Evolutionary conservation across 2,797 vertebrate genomes (phyloP).

Genomic region (Liparis tanakae): DNA sequence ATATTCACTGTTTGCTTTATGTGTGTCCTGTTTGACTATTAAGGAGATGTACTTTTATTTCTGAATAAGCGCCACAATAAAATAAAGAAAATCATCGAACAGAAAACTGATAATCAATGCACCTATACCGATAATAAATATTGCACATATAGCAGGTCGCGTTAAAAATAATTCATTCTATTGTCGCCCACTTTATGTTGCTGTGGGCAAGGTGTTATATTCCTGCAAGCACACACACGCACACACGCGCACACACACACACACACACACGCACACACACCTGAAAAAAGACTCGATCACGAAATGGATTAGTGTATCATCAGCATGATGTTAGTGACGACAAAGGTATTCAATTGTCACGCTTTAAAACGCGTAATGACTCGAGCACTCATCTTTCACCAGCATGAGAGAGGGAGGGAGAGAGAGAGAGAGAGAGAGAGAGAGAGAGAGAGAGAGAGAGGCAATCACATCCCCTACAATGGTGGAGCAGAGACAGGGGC

Average conservation of each 20-base stretch:
- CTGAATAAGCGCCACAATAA: not conserved
- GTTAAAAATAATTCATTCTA: conserved; percentile 20
- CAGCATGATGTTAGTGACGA: conserved; percentile 68
- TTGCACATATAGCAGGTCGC: not conserved
- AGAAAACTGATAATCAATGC: not conserved
- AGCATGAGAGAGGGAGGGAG: conserved; percentile 35
- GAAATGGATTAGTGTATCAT: conserved; percentile 67
- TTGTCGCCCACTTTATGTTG: conserved; percentile 11
- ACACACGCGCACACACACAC: no score
- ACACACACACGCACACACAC: not conserved
- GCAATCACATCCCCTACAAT: conserved; percentile 62
- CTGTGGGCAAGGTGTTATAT: conserved; percentile 43
- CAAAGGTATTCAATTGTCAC: conserved; percentile 67
- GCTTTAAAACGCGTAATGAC: conserved; percentile 64
- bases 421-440: conserved; percentile 47
- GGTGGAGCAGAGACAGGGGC: conserved; percentile 54
- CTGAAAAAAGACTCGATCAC: conserved; percentile 30
- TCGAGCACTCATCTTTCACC: conserved; percentile 62
- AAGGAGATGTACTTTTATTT: not conserved
- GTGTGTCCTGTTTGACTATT: not conserved
- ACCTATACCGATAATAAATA: not conserved
- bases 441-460: conserved; percentile 43
- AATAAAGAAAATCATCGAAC: not conserved
- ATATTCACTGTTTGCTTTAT: conserved; percentile 1
- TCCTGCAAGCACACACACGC: conserved; percentile 13